Evolutionary conservation across 2,888 invertebrate species (phyloP).

Genomic region (Microchrysa polita): DNA sequence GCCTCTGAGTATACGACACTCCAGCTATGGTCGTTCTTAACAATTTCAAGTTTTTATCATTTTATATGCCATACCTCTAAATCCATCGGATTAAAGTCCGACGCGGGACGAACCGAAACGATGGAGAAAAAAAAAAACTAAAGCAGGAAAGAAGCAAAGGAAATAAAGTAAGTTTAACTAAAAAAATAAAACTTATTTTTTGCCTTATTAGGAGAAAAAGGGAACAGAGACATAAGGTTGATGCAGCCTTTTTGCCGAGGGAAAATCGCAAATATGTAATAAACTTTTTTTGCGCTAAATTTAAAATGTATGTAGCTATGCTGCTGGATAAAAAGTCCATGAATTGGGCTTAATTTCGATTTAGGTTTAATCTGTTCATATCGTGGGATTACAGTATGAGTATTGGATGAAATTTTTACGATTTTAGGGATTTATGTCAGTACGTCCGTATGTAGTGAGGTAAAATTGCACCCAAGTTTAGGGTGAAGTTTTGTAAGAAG

Average conservation of each 20-base stretch:
- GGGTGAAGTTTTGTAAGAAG: too few species aligned
- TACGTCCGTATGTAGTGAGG: too few species aligned
- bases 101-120: not conserved
- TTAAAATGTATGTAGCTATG: constrained; percentile 12
- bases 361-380: constrained; percentile 27
- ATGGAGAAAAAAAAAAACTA: too few species aligned
- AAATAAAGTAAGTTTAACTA: not conserved
- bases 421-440: too few species aligned
- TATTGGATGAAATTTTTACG: too few species aligned
- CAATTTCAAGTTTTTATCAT: constrained; percentile 36
- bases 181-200: constrained; percentile 22
- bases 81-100: constrained; percentile 28
- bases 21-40: constrained; percentile 17
- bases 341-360: constrained; percentile 18
- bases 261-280: constrained; percentile 18
- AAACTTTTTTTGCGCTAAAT: constrained; percentile 34
- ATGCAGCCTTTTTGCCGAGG: not conserved
- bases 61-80: constrained; percentile 23
- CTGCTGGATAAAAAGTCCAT: not conserved
- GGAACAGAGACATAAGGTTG: too few species aligned
- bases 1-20: too few species aligned
- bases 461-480: too few species aligned
- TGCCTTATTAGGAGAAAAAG: constrained; percentile 25
- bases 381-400: constrained; percentile 10
- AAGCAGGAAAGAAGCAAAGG: too few species aligned